Conservation (phyloP, 2,888 invertebrate genomes). For the Pseudoips prasinana region DNA sequence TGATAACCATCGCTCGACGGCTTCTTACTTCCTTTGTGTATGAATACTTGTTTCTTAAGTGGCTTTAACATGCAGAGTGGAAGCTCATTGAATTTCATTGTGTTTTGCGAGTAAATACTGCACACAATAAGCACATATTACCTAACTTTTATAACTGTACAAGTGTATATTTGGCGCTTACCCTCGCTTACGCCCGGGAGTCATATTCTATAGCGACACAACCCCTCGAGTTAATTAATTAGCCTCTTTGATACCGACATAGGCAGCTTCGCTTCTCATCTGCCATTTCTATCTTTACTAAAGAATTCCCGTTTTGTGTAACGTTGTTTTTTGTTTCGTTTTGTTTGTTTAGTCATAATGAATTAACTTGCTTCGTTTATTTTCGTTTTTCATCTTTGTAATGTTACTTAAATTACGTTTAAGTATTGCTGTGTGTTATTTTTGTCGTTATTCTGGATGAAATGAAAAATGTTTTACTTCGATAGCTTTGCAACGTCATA, state of each 20-base stretch:
- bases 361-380: no score
- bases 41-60: conserved; percentile 6
- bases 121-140: conserved; percentile 24
- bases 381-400: no score
- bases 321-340: background rate
- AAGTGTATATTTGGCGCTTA: conserved; percentile 36
- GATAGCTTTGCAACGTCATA: no score
- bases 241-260: conserved; percentile 50
- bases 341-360: no score
- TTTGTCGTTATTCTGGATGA: no score
- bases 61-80: conserved; percentile 3
- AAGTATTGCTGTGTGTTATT: no score
- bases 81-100: background rate
- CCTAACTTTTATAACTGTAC: conserved; percentile 22
- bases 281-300: conserved; percentile 23
- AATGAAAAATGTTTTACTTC: no score
- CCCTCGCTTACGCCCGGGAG: conserved; percentile 37
- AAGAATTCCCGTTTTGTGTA: conserved; percentile 42
- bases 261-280: conserved; percentile 25
- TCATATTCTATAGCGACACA: conserved; percentile 45
- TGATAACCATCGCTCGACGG: conserved; percentile 23
- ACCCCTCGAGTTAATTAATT: conserved; percentile 66
- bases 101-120: conserved; percentile 19
- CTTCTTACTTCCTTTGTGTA: conserved; percentile 9
- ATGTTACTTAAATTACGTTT: no score